Evolutionary conservation across 2,888 invertebrate species (phyloP), one percentile per base, ranked within the genome.

Genomic region (Resseliella maxima): DNA sequence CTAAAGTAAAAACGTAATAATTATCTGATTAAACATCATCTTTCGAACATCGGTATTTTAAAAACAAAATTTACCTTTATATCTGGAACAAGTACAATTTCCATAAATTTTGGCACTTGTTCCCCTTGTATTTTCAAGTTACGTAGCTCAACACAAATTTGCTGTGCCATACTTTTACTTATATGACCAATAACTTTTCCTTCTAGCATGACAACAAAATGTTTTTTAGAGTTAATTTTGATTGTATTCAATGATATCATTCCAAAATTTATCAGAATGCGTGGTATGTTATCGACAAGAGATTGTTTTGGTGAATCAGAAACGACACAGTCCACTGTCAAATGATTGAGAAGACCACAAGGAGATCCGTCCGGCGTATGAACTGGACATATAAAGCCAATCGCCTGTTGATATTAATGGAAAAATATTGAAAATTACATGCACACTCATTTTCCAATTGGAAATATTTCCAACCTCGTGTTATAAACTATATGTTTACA

Each of bases 321-420:
- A 1, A 95, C 90, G 89, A 94, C 92, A 86, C 98, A 98, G 85
- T 94, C 92, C 89, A 96, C 94, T 0, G 98, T 95, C 89, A 99
- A 93, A 90, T 99, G 99, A 92, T 99, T 99, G 83, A 99, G 93
- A 86, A 99, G 93, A 0, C 99, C 99, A 92, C 99, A 99, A 0
- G 99, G 99, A 0, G 97, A 93, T 0, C 99, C 99, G 92, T 99
- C 99, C 72, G 99, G 99, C 0, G 99, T 99, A 91, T 99, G 99
- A 0, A 99, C 99, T 0, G 99, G 99, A 89, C 99, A 99, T 89
- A 99, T 96, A 91, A 99, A 99, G 86, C 99, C 99, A 99, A 99
- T 99, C 59, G 99, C 98, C n/a, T n/a, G n/a, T n/a, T n/a, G n/a
- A n/a, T n/a, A n/a, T n/a, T n/a, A n/a, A n/a, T n/a, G n/a, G n/a